Evolutionary conservation across 2,113 vertebrate species (phyloP).

Genomic region (Scytalopus superciliaris): DNA sequence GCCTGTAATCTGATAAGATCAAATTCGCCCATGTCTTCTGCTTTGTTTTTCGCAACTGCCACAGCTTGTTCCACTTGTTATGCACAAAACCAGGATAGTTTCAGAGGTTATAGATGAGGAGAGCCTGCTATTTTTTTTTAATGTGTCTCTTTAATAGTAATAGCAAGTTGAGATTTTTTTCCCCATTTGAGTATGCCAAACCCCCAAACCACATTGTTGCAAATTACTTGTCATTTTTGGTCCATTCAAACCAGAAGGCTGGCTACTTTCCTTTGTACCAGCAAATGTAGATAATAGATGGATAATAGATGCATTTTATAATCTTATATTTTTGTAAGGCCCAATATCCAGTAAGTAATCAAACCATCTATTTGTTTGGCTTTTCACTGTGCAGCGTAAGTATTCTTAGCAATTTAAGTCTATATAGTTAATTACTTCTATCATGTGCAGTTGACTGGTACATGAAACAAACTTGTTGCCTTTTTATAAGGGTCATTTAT

Average conservation of each 20-base stretch:
- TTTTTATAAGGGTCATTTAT: background rate
- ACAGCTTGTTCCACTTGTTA: background rate
- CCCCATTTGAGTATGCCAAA: background rate
- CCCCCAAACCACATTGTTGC: background rate
- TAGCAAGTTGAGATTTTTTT: background rate
- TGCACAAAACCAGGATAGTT: background rate
- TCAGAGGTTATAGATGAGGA: background rate
- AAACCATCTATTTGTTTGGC: background rate
- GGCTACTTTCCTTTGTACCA: background rate
- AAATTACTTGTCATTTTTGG: background rate
- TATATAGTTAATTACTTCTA: background rate
- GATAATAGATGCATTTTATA: background rate
- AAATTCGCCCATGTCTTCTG: background rate
- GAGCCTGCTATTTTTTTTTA: background rate
- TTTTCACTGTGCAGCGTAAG: background rate
- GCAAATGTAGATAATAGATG: fast-evolving
- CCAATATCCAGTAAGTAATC: background rate
- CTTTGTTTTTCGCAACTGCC: background rate
- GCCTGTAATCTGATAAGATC: background rate
- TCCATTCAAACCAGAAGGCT: background rate
- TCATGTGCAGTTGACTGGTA: background rate
- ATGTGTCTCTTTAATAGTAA: background rate
- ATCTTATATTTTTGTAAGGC: background rate
- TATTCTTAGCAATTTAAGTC: background rate
- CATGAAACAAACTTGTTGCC: background rate